phyloP scores from a whole-genome alignment of 2,797 vertebrate species.

The Gymnoscopelus braueri region DNA sequence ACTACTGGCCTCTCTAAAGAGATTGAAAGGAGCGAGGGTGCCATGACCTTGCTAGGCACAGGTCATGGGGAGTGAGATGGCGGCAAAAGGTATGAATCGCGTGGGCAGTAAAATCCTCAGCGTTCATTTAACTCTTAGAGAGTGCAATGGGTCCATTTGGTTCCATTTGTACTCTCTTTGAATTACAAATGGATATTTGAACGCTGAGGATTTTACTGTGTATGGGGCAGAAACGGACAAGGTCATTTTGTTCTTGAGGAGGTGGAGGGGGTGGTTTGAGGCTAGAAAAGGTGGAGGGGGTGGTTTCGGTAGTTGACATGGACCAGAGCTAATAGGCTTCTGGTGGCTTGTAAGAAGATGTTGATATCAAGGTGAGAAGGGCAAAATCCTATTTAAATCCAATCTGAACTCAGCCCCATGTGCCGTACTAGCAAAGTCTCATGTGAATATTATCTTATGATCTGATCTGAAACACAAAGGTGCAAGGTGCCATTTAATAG shows the following conservation, averaged over 20 bases:
- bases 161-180: no score
- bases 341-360: conserved; percentile 50
- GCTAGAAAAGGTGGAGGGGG: conserved; percentile 5
- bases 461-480: conserved; percentile 44
- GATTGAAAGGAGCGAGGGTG: conserved; percentile 41
- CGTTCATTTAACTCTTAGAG: no score
- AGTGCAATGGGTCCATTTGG: no score
- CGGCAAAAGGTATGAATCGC: conserved; percentile 27
- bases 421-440: conserved; percentile 38
- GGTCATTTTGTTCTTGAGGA: conserved; percentile 50
- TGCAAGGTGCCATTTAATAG: conserved; percentile 51
- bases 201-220: no score
- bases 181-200: no score
- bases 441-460: conserved; percentile 37
- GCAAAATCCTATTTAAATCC: conserved; percentile 62
- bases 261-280: neutral
- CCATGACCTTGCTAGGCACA: conserved; percentile 60
- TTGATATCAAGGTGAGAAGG: conserved; percentile 62
- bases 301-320: conserved; percentile 53
- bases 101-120: neutral
- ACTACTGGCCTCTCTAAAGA: conserved; percentile 47
- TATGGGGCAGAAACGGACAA: conserved; percentile 45
- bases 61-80: conserved; percentile 47
- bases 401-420: conserved; percentile 57
- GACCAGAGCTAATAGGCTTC: conserved; percentile 43